Conservation (phyloP, 2,113 vertebrate species). For the Ameiurus melas region DNA sequence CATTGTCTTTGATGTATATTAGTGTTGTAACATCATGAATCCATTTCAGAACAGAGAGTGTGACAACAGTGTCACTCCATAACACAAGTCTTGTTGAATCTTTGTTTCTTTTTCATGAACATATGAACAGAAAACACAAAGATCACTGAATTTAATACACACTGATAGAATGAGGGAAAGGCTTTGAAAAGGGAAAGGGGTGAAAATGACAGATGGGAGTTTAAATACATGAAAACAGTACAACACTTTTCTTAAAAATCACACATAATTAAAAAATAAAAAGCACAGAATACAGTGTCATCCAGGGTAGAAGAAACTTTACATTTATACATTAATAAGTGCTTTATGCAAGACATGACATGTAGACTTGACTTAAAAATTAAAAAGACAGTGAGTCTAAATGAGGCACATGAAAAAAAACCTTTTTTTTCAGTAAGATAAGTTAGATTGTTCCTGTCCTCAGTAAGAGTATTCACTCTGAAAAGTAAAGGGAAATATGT, state of each 20-base stretch:
- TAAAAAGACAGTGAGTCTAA: constrained; percentile 41
- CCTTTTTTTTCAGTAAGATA: constrained; percentile 3
- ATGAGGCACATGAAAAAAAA: constrained; percentile 54
- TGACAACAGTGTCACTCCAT: constrained; percentile 58
- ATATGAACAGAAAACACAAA: constrained; percentile 73
- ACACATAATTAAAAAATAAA: constrained; percentile 54
- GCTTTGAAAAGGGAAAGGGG: constrained; percentile 51
- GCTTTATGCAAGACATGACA: constrained; percentile 70
- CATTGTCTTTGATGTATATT: constrained; percentile 70
- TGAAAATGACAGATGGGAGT: constrained; percentile 47
- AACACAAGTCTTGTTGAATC: constrained; percentile 53
- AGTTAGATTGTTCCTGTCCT: constrained; percentile 17
- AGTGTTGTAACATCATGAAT: constrained; percentile 73
- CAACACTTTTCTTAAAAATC: constrained; percentile 63
- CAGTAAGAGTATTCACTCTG: background rate
- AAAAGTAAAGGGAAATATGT: background rate
- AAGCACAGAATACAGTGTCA: constrained; percentile 72
- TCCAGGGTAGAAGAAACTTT: constrained; percentile 63
- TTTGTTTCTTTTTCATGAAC: constrained; percentile 63
- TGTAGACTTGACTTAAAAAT: constrained; percentile 59
- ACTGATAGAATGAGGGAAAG: constrained; percentile 51
- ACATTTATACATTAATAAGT: constrained; percentile 76
- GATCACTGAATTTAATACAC: constrained; percentile 72
- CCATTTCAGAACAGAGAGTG: constrained; percentile 66
- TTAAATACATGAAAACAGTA: constrained; percentile 69